Percentiles rank a stretch among this genome's conserved stretches.
phyloP scores from a whole-genome alignment of 1,140 invertebrate genomes.

The Aphelinus certus region DNA sequence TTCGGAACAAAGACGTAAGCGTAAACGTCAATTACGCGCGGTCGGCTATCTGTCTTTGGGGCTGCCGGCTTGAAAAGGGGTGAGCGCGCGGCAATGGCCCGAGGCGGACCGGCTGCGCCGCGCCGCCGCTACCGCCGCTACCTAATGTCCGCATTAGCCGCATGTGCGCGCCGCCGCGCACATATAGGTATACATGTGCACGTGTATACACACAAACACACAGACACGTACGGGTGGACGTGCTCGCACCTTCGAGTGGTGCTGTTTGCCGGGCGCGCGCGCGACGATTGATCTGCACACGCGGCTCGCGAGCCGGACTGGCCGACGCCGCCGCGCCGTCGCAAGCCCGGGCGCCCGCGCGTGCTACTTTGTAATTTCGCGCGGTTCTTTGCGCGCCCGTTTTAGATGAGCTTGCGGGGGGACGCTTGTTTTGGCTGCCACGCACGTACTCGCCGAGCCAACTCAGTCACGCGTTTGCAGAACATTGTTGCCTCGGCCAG shows the following conservation, averaged over 20 bases:
- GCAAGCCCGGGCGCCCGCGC: background rate
- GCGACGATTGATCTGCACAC: constrained; percentile 20
- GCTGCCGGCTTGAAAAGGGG: constrained; percentile 14
- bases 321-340: background rate
- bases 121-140: background rate
- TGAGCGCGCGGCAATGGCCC: constrained; percentile 18
- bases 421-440: no score
- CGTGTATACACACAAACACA: no score
- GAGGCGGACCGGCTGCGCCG: constrained; percentile 32
- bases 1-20: constrained; percentile 34
- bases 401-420: background rate
- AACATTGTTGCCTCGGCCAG: no score
- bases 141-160: constrained; percentile 37
- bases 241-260: background rate
- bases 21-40: constrained; percentile 35
- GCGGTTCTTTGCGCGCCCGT: constrained; percentile 1
- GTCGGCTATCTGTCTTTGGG: constrained; percentile 16
- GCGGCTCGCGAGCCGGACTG: background rate
- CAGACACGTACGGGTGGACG: background rate
- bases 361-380: background rate
- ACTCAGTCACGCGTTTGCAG: no score
- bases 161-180: constrained; percentile 14
- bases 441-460: no score
- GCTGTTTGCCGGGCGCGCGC: background rate
- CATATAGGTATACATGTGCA: background rate